Evolutionary conservation across 1,140 invertebrate species (phyloP).

Genomic region (Eubasilissa regina): DNA sequence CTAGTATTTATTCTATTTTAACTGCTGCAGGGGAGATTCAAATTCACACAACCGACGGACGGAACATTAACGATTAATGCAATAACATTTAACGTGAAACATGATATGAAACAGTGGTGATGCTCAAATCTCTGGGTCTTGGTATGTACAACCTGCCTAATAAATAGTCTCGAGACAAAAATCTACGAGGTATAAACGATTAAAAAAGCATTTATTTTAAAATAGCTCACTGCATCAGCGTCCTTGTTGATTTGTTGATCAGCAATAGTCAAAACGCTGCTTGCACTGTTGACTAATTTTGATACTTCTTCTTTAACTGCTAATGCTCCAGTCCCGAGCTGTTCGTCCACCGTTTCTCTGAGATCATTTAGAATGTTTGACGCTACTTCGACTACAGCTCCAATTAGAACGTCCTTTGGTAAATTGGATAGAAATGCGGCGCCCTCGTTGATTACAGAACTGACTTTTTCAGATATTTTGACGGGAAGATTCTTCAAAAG

Average conservation of each 20-base stretch:
- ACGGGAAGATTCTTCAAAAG: neutral
- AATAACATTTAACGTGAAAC: too few species aligned
- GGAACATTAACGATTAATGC: too few species aligned
- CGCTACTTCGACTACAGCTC: neutral
- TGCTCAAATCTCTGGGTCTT: too few species aligned
- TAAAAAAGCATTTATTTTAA: neutral
- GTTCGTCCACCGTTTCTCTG: neutral
- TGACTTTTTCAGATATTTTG: neutral
- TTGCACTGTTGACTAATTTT: conserved; percentile 6
- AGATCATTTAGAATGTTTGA: neutral
- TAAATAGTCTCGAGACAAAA: too few species aligned
- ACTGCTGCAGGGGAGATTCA: too few species aligned
- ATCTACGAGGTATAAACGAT: too few species aligned
- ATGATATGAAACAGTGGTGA: too few species aligned
- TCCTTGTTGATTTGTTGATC: neutral
- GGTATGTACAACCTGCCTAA: too few species aligned
- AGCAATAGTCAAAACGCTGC: neutral
- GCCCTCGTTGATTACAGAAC: neutral
- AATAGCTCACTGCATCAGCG: conserved; percentile 5
- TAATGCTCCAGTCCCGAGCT: neutral
- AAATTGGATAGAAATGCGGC: neutral
- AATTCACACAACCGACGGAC: too few species aligned
- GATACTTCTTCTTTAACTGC: neutral
- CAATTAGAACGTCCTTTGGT: neutral
- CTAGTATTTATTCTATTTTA: too few species aligned